Evolutionary conservation across 2,113 vertebrate species (phyloP), one percentile per base, ranked within the genome.

Genomic region (Callopanchax toddi): DNA sequence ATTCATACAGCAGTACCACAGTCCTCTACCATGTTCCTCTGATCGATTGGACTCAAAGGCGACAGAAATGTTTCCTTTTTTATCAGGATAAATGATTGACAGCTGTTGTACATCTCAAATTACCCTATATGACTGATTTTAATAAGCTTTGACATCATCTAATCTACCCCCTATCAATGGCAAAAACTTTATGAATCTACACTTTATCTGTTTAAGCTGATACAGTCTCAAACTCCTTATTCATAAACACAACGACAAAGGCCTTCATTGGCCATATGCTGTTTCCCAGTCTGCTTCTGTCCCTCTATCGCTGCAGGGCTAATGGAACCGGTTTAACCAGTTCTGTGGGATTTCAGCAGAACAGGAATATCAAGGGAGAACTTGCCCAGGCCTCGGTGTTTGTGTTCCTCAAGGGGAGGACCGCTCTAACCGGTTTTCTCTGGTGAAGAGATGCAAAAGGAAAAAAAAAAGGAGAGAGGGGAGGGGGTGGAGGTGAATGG

Each of bases 281-380:
- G 43, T 66, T 61, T 58, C 40, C 20, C 43, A 40, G 18, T 9
- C 76, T 6, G 4, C 39, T 57, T 37, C 37, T 49, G 60, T 71
- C 62, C 71, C 62, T 80, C 67, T 83, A 69, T 76, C 39, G 21
- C 68, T 15, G 5, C 69, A 63, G 69, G 73, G 74, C 80, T 74
- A 39, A 50, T 53, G 65, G 64, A 37, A 66, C 91, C 62, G 64
- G 91, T 91, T 77, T n/a, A 63, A 58, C 91, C 60, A 11, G 92
- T 93, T 91, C 50, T 80, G 71, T 87, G 71, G 77, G 90, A 92
- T 93, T 92, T 91, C 88, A 85, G 89, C 79, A 89, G 74, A 91
- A 92, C 92, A 80, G 89, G 92, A 91, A 89, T 89, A 89, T 90
- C 91, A 76, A 92, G 92, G 89, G 72, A 83, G 76, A 91, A 92